phyloP scores from a whole-genome alignment of 1,140 invertebrate genomes.

The Archegozetes longisetosus region DNA sequence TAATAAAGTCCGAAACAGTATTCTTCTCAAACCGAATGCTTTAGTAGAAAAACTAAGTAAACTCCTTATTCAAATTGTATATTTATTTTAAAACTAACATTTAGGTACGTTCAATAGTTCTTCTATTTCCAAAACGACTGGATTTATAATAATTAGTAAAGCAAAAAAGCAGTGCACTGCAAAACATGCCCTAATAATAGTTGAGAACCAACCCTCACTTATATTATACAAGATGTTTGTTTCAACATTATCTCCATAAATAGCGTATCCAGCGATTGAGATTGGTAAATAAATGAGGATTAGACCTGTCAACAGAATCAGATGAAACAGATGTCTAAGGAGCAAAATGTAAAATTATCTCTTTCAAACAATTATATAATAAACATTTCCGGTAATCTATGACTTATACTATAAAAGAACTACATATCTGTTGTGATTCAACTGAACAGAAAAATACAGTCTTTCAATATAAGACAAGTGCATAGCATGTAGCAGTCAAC shows the following conservation, averaged over 20 bases:
- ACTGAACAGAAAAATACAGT: no score
- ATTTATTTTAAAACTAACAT: constrained; percentile 33
- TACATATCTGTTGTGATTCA: no score
- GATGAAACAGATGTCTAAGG: no score
- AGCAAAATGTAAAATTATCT: no score
- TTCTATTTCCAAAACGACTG: constrained; percentile 49
- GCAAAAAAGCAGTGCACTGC: constrained; percentile 42
- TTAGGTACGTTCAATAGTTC: constrained; percentile 43
- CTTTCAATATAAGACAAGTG: constrained; percentile 27
- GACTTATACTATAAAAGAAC: no score
- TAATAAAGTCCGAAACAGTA: constrained; percentile 49
- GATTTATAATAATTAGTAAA: constrained; percentile 47
- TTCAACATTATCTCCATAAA: constrained; percentile 38
- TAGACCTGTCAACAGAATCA: no score
- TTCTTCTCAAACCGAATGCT: constrained; percentile 63
- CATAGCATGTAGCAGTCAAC: constrained; percentile 12
- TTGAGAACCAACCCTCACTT: constrained; percentile 31
- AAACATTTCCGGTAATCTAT: no score
- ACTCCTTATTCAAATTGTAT: neutral
- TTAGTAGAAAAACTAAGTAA: constrained; percentile 28
- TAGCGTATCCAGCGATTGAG: constrained; percentile 37
- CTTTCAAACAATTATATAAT: no score
- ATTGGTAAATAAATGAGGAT: constrained; percentile 40
- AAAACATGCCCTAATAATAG: constrained; percentile 41
- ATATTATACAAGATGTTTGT: constrained; percentile 39